These are phyloP conservation scores for Nephotettix cincticeps DNA, from an alignment of 1,140 invertebrate species.

Conservation along the genomic window DNA sequence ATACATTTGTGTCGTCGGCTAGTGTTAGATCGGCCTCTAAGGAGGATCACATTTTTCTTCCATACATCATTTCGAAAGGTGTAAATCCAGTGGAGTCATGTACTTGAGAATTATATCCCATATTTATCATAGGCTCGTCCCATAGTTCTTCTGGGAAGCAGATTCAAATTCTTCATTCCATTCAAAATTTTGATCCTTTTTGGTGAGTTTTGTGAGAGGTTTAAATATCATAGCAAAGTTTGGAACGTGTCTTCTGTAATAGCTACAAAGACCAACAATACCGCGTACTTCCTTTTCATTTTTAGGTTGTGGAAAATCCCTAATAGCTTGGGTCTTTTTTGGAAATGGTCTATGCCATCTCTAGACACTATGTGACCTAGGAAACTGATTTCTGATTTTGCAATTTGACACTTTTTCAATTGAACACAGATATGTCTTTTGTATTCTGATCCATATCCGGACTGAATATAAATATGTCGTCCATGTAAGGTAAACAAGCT, in stretches of 20 bases:
- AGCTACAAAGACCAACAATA: conserved; percentile 45
- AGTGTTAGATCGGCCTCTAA: neutral
- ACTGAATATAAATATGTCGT: conserved; percentile 34
- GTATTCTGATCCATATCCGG: conserved; percentile 24
- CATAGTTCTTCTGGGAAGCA: neutral
- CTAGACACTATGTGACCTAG: conserved; percentile 47
- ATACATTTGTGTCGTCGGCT: neutral
- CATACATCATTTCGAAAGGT: neutral
- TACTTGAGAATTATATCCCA: neutral
- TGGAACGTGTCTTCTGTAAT: conserved; percentile 46
- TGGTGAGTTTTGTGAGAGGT: conserved; percentile 41
- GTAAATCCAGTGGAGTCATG: neutral
- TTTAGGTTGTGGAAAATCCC: conserved; percentile 41
- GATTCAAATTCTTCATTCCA: neutral
- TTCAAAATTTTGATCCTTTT: conserved; percentile 30
- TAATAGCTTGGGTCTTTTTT: conserved; percentile 44
- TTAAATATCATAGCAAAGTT: conserved; percentile 40
- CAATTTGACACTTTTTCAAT: conserved; percentile 43
- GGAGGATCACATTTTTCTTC: neutral
- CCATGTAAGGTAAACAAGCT: conserved; percentile 34
- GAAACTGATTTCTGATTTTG: conserved; percentile 37
- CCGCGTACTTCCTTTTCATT: conserved; percentile 42
- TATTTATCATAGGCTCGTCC: neutral
- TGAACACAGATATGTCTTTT: conserved; percentile 10
- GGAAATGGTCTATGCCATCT: conserved; percentile 44